phyloP scores from a whole-genome alignment of 2,888 invertebrate species.

The Tachina fera region DNA sequence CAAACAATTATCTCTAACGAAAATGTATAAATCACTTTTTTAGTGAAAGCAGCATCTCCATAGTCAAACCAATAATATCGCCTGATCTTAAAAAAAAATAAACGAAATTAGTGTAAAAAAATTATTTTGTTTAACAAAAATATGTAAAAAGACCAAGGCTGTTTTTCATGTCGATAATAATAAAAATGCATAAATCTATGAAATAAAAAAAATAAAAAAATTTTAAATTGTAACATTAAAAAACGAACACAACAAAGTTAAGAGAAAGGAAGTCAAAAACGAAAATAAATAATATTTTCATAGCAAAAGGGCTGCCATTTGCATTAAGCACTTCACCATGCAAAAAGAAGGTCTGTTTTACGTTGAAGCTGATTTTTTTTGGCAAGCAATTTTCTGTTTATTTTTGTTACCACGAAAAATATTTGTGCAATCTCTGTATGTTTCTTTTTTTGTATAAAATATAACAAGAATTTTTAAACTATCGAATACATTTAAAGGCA shows the following conservation, averaged over 20 bases:
- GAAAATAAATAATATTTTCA: slow-evolving; percentile 51
- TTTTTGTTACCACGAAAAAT: slow-evolving; percentile 33
- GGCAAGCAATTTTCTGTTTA: slow-evolving; percentile 43
- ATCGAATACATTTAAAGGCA: slow-evolving; percentile 25
- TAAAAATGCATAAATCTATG: slow-evolving; percentile 68
- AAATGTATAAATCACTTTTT: no score
- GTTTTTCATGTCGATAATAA: slow-evolving; percentile 72
- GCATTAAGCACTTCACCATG: slow-evolving; percentile 55
- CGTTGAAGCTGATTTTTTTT: slow-evolving; percentile 15
- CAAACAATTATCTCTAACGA: no score
- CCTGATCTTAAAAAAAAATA: not conserved
- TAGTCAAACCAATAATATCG: not conserved
- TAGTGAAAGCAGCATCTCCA: not conserved
- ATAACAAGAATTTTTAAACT: slow-evolving; percentile 19
- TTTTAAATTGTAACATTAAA: slow-evolving; percentile 47
- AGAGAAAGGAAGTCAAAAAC: slow-evolving; percentile 56
- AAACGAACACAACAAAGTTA: slow-evolving; percentile 42
- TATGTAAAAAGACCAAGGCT: slow-evolving; percentile 54
- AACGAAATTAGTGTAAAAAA: slow-evolving; percentile 37
- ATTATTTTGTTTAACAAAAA: slow-evolving; percentile 35
- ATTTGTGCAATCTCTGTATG: not conserved
- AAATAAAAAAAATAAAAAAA: slow-evolving; percentile 46
- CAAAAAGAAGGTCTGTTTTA: slow-evolving; percentile 51
- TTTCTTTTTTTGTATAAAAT: slow-evolving; percentile 2
- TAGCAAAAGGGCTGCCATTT: slow-evolving; percentile 66